Base-by-base conservation (phyloP, 1,140 invertebrate genomes). In the Drosophila novamexicana region DNA sequence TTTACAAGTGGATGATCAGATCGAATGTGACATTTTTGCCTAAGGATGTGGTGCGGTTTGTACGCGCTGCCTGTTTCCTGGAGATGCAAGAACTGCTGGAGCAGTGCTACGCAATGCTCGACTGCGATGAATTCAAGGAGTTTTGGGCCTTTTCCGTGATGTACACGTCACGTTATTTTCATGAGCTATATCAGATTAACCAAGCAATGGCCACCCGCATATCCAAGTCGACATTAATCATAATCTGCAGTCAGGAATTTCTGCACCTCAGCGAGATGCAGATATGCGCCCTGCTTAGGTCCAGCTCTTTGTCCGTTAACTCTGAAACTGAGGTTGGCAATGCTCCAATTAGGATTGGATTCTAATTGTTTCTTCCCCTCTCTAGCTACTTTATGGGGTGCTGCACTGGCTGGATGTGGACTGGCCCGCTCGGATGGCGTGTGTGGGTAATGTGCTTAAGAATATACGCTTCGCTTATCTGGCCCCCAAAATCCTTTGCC, bases 301-400 rank as follows among this genome's bases (percentile, higher is more conserved):
- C 78, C 1, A 70, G 10, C 18, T 49, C n/a, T 1, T 22, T 80
- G 57, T 36, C 65, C 7, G 65, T 78, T n/a, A 80, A 80, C 16
- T 47, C 70, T 2, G 75, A 80, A 52, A 57, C 42, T 8, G 78
- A 80, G 78, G 78, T 74, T n/a, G 12, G 45, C 37, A 12, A 9
- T 16, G 4, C 39, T 6, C 12, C 5, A 6, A n/a, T 29, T 29
- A 5, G 22, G 22, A 29, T 29, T 29, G 22, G 4, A 29, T 5
- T 29, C 22, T 29, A 29, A 29, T 52, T 32, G 2, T 37, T 9
- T 18, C 52, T 37, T 47, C 14, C 2, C 7, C 1, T 9, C n/a
- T 3, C 1, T 8, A 80, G 78, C 18, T 80, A 1, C n/a, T 75
- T 0, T 80, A 54, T 6, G n/a, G 57, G 1, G 58, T 57, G 0